These are phyloP conservation scores for Diplodus puntazzo DNA, from an alignment of 2,797 vertebrate species.

Conservation along the genomic window DNA sequence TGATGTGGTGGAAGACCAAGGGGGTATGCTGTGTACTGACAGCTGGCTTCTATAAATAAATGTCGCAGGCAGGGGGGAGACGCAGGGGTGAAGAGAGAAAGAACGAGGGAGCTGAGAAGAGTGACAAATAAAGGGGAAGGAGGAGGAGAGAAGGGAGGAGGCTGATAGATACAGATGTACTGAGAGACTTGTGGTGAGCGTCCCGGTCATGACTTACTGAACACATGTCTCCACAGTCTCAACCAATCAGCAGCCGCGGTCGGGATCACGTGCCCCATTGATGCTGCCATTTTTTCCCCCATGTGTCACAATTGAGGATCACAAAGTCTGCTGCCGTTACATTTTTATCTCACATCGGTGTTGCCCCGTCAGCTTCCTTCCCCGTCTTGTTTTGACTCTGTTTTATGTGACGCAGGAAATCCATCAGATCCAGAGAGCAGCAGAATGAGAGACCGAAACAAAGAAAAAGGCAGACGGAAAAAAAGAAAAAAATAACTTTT, in stretches of 20 bases:
- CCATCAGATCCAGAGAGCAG: not conserved
- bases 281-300: slow-evolving; percentile 3
- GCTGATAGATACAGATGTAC: slow-evolving; percentile 57
- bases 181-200: slow-evolving; percentile 39
- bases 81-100: slow-evolving; percentile 25
- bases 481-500: not conserved
- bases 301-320: slow-evolving; percentile 24
- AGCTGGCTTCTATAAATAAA: slow-evolving; percentile 85
- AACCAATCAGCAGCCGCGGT: slow-evolving; percentile 52
- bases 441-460: not conserved
- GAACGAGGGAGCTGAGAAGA: slow-evolving; percentile 19
- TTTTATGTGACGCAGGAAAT: slow-evolving; percentile 1
- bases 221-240: slow-evolving; percentile 20
- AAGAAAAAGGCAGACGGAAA: not conserved
- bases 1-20: slow-evolving; percentile 49
- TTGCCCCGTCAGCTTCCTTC: slow-evolving; percentile 53
- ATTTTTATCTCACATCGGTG: slow-evolving; percentile 50
- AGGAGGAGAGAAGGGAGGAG: slow-evolving; percentile 6
- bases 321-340: slow-evolving; percentile 14
- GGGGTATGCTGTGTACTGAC: slow-evolving; percentile 69
- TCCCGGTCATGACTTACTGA: slow-evolving; percentile 52
- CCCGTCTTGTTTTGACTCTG: slow-evolving; percentile 18
- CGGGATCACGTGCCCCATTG: slow-evolving; percentile 43
- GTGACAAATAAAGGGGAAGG: slow-evolving; percentile 13
- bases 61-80: slow-evolving; percentile 63